A percentile compares a stretch with the other conserved stretches of the same genome.
phyloP scores from a whole-genome alignment of 2,797 vertebrate genomes.

The Stomatorhinus walkeri region DNA sequence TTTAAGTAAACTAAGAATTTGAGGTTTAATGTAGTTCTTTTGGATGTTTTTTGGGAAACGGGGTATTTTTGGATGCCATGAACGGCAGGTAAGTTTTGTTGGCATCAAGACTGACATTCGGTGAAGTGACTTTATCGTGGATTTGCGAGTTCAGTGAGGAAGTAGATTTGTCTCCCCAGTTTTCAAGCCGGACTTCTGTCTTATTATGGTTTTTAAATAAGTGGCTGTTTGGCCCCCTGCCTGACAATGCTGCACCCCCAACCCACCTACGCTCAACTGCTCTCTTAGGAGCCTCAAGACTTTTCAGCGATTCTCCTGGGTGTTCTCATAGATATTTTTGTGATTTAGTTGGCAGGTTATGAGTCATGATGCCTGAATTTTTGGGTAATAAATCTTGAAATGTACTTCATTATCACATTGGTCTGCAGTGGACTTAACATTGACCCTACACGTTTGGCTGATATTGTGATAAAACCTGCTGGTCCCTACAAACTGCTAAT shows the following conservation, averaged over 20 bases:
- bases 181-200: neutral
- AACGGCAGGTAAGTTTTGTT: neutral
- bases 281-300: neutral
- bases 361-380: slow-evolving; percentile 1
- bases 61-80: neutral
- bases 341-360: neutral
- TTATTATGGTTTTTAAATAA: neutral
- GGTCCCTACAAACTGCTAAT: neutral
- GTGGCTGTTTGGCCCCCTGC: neutral
- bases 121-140: neutral
- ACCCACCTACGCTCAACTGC: neutral
- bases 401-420: neutral
- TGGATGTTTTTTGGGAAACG: neutral
- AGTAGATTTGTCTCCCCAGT: neutral
- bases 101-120: neutral
- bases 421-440: neutral
- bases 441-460: neutral
- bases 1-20: neutral
- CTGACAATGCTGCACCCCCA: neutral
- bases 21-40: neutral
- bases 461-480: neutral
- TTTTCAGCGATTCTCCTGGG: neutral
- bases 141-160: neutral
- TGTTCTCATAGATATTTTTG: neutral
- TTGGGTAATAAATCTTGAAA: neutral